Conservation (phyloP, 2,797 vertebrate genomes). For the Acanthornis magna region DNA sequence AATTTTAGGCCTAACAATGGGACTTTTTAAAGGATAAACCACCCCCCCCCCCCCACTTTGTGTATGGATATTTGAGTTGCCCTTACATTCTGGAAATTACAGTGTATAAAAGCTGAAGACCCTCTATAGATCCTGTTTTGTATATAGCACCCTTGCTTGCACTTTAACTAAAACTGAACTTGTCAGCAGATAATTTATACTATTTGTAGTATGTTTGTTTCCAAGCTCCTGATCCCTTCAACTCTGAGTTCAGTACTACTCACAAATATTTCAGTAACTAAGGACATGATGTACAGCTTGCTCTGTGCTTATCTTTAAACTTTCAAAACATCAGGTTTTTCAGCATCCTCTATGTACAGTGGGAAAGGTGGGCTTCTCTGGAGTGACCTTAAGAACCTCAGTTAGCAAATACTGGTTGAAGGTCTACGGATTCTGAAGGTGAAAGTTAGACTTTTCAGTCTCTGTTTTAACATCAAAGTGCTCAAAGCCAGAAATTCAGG, state of each 20-base stretch:
- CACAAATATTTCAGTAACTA: slow-evolving; percentile 4
- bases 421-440: background rate
- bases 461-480: background rate
- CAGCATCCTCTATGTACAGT: background rate
- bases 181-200: background rate
- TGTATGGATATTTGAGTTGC: background rate
- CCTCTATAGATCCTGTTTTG: background rate
- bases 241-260: background rate
- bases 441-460: background rate
- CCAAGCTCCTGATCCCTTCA: background rate
- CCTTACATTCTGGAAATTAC: slow-evolving; percentile 2
- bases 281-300: background rate
- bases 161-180: background rate
- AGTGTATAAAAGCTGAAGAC: background rate
- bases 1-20: slow-evolving; percentile 56
- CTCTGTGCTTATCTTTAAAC: background rate
- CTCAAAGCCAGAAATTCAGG: background rate
- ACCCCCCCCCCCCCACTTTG: accelerated
- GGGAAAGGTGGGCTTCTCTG: background rate
- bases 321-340: background rate
- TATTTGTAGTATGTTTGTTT: background rate
- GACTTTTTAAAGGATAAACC: background rate
- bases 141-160: background rate
- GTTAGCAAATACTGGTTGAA: background rate
- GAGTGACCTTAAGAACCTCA: background rate